Conservation (phyloP, 2,113 vertebrate genomes). For the Salvator merianae region DNA sequence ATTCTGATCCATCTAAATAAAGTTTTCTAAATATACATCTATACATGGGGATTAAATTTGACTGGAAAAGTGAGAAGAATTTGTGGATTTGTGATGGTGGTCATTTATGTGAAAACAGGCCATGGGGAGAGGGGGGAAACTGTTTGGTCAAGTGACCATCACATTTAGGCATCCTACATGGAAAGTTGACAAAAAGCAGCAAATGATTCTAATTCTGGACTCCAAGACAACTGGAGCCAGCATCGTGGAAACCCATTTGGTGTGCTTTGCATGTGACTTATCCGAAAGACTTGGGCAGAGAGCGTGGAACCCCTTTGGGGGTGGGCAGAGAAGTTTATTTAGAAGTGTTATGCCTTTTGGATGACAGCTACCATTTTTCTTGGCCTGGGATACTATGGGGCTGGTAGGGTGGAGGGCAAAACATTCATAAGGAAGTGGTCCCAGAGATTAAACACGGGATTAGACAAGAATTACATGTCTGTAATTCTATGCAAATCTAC, state of each 20-base stretch:
- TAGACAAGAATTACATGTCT: too few species aligned
- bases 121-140: conserved; percentile 9
- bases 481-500: too few species aligned
- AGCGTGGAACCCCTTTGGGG: not conserved
- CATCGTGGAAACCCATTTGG: conserved; percentile 27
- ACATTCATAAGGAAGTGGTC: too few species aligned
- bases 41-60: conserved; percentile 2
- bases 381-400: not conserved
- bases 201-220: conserved; percentile 50
- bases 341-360: too few species aligned
- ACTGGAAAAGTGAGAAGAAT: rapidly evolving
- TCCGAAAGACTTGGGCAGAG: conserved; percentile 20
- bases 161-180: conserved; percentile 40
- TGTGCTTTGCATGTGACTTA: conserved; percentile 33
- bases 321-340: not conserved
- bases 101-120: conserved; percentile 41
- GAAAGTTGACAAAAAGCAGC: conserved; percentile 51
- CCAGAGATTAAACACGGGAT: too few species aligned
- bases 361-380: too few species aligned
- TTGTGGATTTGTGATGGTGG: conserved; percentile 5
- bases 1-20: conserved; percentile 2
- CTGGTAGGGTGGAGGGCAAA: too few species aligned
- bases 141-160: conserved; percentile 59
- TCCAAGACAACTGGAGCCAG: conserved; percentile 39
- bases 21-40: rapidly evolving